Percentiles rank a stretch among this genome's conserved stretches.
phyloP scores from a whole-genome alignment of 2,113 vertebrate species.

The Calyptomena viridis region DNA sequence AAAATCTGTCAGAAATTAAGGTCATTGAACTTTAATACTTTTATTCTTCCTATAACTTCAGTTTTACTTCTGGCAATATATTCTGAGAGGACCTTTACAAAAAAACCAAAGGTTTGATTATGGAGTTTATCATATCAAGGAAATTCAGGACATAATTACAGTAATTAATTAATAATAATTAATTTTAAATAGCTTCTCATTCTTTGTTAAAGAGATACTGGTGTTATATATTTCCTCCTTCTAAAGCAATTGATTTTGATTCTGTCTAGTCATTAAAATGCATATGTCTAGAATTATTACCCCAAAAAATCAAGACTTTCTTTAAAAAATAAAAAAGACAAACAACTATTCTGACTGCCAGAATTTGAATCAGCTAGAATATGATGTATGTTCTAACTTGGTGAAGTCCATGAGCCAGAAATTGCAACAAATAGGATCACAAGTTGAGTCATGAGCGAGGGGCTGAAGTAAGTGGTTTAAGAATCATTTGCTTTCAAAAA shows the following conservation, averaged over 20 bases:
- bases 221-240: neutral
- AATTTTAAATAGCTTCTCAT: neutral
- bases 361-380: slow-evolving; percentile 24
- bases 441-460: neutral
- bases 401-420: neutral
- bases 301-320: neutral
- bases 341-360: neutral
- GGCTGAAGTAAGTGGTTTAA: slow-evolving; percentile 10
- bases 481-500: neutral
- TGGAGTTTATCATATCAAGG: neutral
- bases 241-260: neutral
- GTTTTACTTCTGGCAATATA: neutral
- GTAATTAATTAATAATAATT: neutral
- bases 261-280: neutral
- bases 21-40: neutral
- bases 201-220: neutral
- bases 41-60: neutral
- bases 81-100: neutral
- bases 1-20: neutral
- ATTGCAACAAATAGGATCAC: neutral
- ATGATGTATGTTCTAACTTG: neutral
- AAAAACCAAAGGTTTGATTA: neutral
- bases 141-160: neutral
- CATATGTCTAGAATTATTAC: neutral
- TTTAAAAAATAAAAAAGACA: neutral